Evolutionary conservation across 2,113 vertebrate genomes (phyloP).

Genomic region (Cyanocitta stelleri): DNA sequence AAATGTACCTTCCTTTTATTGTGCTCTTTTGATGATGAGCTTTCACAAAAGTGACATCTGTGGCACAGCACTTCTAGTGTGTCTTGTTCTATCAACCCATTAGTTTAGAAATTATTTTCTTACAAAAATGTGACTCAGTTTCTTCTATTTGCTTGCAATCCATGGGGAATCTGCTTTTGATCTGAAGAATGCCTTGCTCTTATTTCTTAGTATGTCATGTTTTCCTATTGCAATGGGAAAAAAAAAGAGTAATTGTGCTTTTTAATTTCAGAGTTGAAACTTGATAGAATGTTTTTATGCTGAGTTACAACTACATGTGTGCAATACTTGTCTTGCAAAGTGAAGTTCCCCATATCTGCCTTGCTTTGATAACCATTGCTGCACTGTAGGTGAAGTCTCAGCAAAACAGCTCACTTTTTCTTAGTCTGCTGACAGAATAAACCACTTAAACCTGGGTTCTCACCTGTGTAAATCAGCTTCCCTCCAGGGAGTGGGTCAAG

Average conservation of each 20-base stretch:
- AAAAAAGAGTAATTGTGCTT: constrained; percentile 30
- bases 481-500: neutral
- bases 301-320: constrained; percentile 27
- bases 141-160: constrained; percentile 41
- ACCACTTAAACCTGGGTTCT: constrained; percentile 18
- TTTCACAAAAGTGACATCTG: neutral
- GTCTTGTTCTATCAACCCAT: neutral
- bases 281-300: neutral
- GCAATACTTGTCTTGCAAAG: constrained; percentile 44
- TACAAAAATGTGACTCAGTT: neutral
- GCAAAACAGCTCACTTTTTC: neutral
- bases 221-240: constrained; percentile 2
- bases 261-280: constrained; percentile 37
- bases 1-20: neutral
- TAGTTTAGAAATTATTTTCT: constrained; percentile 45
- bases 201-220: constrained; percentile 9
- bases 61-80: neutral
- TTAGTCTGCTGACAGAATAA: constrained; percentile 29
- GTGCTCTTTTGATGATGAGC: constrained; percentile 12
- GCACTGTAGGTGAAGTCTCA: constrained; percentile 30
- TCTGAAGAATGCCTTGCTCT: constrained; percentile 29
- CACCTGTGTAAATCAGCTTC: constrained; percentile 22
- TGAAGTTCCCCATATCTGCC: constrained; percentile 12
- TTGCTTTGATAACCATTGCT: constrained; percentile 25
- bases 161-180: neutral